Evolutionary conservation across 1,140 invertebrate species (phyloP), one percentile per base, ranked within the genome.

Genomic region (Drosophila nigrodunni): DNA sequence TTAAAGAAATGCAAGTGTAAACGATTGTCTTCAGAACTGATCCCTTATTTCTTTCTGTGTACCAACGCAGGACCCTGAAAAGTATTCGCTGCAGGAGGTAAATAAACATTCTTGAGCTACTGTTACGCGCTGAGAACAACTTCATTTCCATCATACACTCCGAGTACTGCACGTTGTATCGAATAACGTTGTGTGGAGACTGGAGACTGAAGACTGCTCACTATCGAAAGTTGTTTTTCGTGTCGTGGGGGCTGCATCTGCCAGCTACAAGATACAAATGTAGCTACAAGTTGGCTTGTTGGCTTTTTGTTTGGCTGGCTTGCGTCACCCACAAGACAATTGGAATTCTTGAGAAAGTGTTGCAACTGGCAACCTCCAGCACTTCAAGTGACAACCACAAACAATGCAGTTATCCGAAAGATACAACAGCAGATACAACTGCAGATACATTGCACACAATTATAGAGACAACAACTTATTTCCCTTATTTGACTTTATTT

Each of bases 211-310:
- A 49, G 47, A 49, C 18, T 65, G 49, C 54, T 21, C 7, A 46
- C 78, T 67, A 80, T 89, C 85, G 80, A 88, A 88, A 88, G 85
- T 87, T 89, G 83, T 77, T 88, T 79, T 88, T 87, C 67, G 64
- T 88, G 80, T 80, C 67, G 59, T 41, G 49, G 25, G 60, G 25
- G 60, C 52, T 72, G 57, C 64, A 67, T 70, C 70, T 73, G 50
- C 39, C 7, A 69, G 67, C 64, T 71, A 60, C 60, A 13, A 71
- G 52, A 46, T 71, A 72, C 73, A 75, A 65, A 44, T 70, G 68
- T 59, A 41, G 47, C 52, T 58, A 72, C 74, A 75, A 65, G 58
- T 75, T 75, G 50, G 57, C 35, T 10, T 25, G 25, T 30, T 30
- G 25, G 25, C 25, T 30, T 30, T 30, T 30, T 30, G 25, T 30